Conservation (phyloP, 2,888 invertebrate genomes). For the Epistrophe grossulariae region DNA sequence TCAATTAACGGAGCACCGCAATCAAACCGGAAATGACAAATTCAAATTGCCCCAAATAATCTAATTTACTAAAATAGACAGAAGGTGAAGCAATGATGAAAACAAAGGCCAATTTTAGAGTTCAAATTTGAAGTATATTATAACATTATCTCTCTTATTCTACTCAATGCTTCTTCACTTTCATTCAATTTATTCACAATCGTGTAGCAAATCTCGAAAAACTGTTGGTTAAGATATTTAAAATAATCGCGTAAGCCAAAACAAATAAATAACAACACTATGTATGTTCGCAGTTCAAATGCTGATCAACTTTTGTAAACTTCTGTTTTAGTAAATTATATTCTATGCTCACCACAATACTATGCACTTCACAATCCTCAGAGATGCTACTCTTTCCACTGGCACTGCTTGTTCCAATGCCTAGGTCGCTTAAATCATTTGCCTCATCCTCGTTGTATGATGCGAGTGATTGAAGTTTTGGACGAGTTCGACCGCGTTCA, state of each 20-base stretch:
- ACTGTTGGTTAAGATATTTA: neutral
- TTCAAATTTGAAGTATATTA: too few species aligned
- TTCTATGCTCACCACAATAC: conserved; percentile 85
- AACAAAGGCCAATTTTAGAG: too few species aligned
- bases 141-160: too few species aligned
- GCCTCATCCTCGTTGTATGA: conserved; percentile 92
- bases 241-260: neutral
- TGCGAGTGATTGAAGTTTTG: conserved; percentile 87
- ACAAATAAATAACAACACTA: neutral
- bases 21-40: too few species aligned
- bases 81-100: too few species aligned
- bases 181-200: too few species aligned
- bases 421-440: conserved; percentile 93
- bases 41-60: too few species aligned
- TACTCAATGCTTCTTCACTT: too few species aligned
- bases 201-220: neutral
- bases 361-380: conserved; percentile 88
- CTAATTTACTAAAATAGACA: too few species aligned
- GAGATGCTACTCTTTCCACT: conserved; percentile 87
- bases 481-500: conserved; percentile 85
- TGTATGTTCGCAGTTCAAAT: conserved; percentile 4
- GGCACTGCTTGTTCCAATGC: conserved; percentile 89
- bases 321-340: neutral
- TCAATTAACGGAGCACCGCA: too few species aligned
- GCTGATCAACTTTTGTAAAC: neutral